Percentiles rank a stretch among this genome's conserved stretches.
Evolutionary conservation across 2,888 invertebrate genomes (phyloP).

Genomic region (Caenorhabditis japonica): DNA sequence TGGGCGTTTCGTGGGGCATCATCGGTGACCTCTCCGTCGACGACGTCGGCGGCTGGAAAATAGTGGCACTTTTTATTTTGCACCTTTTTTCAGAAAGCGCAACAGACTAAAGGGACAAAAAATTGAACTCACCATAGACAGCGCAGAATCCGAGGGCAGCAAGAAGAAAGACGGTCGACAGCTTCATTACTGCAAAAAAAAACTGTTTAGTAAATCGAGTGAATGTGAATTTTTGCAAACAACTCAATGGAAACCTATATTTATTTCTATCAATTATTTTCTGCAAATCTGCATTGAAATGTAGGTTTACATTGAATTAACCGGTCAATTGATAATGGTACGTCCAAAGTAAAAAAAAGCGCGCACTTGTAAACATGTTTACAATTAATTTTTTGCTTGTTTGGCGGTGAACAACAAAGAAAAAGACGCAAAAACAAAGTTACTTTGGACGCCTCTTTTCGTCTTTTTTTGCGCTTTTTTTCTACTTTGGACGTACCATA

Average conservation of each 20-base stretch:
- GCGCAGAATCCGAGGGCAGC: slow-evolving; percentile 43
- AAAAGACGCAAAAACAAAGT: no score
- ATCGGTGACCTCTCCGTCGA: slow-evolving; percentile 71
- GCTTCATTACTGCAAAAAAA: slow-evolving; percentile 54
- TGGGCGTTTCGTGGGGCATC: slow-evolving; percentile 63
- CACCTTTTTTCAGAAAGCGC: no score
- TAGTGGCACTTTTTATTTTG: no score
- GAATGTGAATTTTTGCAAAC: neutral
- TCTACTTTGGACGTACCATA: no score
- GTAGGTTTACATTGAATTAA: neutral
- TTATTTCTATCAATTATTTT: neutral
- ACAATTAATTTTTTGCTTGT: no score
- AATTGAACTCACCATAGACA: slow-evolving; percentile 37
- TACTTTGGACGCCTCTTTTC: no score
- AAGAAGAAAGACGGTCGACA: slow-evolving; percentile 43
- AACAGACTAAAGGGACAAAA: no score
- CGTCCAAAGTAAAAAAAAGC: no score
- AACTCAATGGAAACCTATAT: neutral
- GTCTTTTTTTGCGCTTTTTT: no score
- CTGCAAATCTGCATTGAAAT: no score
- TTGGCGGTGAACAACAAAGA: neutral
- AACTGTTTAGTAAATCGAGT: neutral
- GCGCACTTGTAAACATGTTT: no score
- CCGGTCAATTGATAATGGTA: no score
- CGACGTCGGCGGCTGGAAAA: slow-evolving; percentile 64